Conservation (phyloP, 2,797 vertebrate genomes). For the Enteromius anoplus region DNA sequence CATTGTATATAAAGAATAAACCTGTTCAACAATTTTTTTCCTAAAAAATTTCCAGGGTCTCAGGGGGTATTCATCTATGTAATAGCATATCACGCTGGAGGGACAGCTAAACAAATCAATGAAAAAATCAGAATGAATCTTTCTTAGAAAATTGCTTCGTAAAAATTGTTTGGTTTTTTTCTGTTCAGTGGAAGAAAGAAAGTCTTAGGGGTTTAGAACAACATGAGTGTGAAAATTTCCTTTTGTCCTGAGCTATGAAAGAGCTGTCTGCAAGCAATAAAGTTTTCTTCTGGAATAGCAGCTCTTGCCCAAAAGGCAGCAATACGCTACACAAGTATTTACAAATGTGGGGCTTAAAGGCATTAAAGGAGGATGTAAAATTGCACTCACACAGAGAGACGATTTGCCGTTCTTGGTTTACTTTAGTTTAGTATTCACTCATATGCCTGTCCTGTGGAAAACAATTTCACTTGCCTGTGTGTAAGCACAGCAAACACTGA, state of each 20-base stretch:
- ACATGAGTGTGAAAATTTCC: background rate
- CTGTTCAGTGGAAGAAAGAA: background rate
- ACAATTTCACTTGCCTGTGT: constrained; percentile 56
- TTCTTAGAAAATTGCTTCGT: background rate
- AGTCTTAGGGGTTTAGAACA: background rate
- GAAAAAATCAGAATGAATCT: background rate
- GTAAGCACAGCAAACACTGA: constrained; percentile 37
- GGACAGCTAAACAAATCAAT: background rate
- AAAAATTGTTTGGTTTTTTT: background rate
- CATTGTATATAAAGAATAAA: too few relatives aligned
- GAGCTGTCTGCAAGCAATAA: background rate
- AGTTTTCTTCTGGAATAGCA: constrained; percentile 2
- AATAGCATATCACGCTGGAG: background rate
- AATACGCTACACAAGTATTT: background rate
- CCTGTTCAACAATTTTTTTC: too few relatives aligned
- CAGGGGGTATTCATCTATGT: background rate
- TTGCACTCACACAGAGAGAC: constrained; percentile 44
- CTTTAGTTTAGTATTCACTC: constrained; percentile 40
- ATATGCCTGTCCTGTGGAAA: constrained; percentile 31
- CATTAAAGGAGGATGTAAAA: background rate
- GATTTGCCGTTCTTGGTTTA: constrained; percentile 51
- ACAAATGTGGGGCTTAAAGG: background rate
- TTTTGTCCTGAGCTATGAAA: constrained; percentile 8
- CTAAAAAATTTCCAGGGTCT: too few relatives aligned
- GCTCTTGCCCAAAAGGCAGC: constrained; percentile 1